Percentiles rank a stretch among this genome's conserved stretches.
Conservation (phyloP, 2,113 vertebrate genomes). For the Pogona vitticeps region DNA sequence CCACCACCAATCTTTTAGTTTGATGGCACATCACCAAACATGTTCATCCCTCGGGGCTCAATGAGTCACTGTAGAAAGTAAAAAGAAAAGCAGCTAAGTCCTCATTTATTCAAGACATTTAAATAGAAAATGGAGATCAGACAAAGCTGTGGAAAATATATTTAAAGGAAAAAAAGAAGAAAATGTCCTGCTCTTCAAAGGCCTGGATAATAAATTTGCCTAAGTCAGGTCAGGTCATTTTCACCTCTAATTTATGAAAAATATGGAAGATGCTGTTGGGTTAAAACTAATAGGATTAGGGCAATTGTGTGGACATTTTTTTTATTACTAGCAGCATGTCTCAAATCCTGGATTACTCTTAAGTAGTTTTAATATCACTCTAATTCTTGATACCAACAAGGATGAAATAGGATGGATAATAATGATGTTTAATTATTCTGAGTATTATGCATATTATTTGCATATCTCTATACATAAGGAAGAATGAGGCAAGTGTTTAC, state of each 20-base stretch:
- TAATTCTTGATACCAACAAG: rapidly evolving
- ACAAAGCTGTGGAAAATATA: conserved; percentile 8
- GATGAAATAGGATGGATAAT: neutral
- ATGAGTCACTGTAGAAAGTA: conserved; percentile 2
- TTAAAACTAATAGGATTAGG: conserved; percentile 13
- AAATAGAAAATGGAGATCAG: neutral
- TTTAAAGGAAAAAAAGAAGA: neutral
- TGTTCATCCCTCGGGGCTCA: neutral
- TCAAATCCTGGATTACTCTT: neutral
- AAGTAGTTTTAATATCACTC: neutral
- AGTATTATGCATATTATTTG: neutral
- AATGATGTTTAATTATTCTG: neutral
- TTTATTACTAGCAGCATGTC: neutral
- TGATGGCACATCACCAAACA: conserved; percentile 26
- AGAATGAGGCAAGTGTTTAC: neutral
- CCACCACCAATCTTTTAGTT: neutral
- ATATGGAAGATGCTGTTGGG: neutral
- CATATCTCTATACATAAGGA: neutral
- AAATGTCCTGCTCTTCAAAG: rapidly evolving
- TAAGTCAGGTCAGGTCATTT: neutral
- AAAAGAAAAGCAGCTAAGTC: neutral
- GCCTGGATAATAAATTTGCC: neutral
- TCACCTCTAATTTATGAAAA: neutral
- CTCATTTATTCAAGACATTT: neutral
- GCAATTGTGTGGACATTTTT: neutral